These are phyloP conservation scores for Chloropsis cyanopogon DNA, from an alignment of 2,113 vertebrate genomes.

Conservation along the genomic window DNA sequence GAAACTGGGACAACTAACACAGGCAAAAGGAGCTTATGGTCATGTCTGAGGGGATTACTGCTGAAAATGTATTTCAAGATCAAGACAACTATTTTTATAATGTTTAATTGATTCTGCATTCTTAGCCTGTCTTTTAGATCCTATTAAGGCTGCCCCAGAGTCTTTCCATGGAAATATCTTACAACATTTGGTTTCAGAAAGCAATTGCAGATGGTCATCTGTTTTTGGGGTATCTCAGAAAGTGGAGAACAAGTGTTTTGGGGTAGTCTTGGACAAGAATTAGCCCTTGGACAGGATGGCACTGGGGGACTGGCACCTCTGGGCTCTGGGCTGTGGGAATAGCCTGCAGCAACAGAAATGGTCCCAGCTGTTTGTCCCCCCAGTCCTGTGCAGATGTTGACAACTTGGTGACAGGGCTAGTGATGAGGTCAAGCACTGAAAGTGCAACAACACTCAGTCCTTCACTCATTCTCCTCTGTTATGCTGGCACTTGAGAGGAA, in stretches of 20 bases:
- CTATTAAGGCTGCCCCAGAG: neutral
- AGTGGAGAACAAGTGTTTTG: neutral
- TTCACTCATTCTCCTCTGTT: neutral
- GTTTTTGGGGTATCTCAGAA: neutral
- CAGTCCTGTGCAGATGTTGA: neutral
- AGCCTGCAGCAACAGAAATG: neutral
- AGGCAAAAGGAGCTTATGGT: neutral
- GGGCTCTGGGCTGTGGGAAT: neutral
- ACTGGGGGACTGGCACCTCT: neutral
- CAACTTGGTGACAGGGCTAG: neutral
- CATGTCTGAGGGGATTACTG: neutral
- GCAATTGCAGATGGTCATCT: neutral
- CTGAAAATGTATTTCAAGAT: neutral
- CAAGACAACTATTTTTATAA: neutral
- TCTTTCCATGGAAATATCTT: neutral
- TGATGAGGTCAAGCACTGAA: neutral
- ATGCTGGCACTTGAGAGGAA: neutral
- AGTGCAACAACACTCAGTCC: neutral
- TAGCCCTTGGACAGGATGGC: neutral
- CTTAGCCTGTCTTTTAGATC: neutral
- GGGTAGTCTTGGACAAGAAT: neutral
- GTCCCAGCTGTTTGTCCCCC: neutral
- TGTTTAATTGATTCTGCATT: neutral
- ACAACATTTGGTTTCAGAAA: neutral
- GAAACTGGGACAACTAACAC: neutral